These are phyloP conservation scores for Trididemnum nubilum DNA, from an alignment of 23 tunicate genomes.

Conservation along the genomic window DNA sequence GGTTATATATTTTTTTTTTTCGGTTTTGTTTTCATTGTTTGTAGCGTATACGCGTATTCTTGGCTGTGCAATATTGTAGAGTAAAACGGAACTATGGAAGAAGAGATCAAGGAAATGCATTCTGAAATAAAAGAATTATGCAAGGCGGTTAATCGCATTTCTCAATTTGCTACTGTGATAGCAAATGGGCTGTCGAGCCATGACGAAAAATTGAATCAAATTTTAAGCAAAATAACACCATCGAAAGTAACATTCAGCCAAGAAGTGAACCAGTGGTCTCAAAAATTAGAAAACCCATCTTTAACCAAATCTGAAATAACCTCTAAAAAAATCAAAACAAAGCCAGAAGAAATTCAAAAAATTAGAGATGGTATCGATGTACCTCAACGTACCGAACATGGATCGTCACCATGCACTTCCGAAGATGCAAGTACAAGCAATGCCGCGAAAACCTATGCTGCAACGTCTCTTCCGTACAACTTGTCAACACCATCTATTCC, in stretches of 20 bases:
- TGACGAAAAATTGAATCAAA: slow-evolving; percentile 20
- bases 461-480: neutral
- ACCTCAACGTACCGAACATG: neutral
- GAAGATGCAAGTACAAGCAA: neutral
- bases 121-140: neutral
- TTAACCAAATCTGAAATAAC: neutral
- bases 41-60: too few relatives aligned
- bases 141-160: slow-evolving; percentile 6
- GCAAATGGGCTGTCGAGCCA: slow-evolving; percentile 1
- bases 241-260: neutral
- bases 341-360: neutral
- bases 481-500: slow-evolving; percentile 16
- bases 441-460: neutral
- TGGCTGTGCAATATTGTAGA: too few relatives aligned
- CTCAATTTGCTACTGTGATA: slow-evolving; percentile 20
- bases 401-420: neutral
- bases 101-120: slow-evolving; percentile 9
- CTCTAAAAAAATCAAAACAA: neutral
- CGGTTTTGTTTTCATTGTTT: too few relatives aligned
- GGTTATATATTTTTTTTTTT: too few relatives aligned
- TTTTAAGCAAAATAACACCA: neutral
- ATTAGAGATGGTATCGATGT: too few relatives aligned
- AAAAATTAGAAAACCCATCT: neutral
- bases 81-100: slow-evolving; percentile 31
- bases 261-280: neutral